Percentiles rank a stretch among this genome's conserved stretches.
These are phyloP conservation scores for Pammene aurita DNA, from an alignment of 2,888 invertebrate genomes.

Conservation along the genomic window DNA sequence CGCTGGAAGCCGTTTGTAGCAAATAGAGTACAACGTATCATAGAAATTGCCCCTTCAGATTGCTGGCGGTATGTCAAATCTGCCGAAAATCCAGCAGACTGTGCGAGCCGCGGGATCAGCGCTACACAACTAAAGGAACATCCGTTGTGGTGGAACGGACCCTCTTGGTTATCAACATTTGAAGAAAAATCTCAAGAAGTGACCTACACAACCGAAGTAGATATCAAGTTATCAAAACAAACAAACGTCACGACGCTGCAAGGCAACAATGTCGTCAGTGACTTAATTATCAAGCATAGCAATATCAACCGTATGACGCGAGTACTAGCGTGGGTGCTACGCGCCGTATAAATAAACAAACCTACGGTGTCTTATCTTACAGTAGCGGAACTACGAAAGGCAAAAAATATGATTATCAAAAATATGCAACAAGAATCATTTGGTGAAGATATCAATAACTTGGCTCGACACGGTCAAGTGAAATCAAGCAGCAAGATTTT, in stretches of 20 bases:
- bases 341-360: background rate
- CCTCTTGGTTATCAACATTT: constrained; percentile 3
- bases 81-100: constrained; percentile 44
- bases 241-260: background rate
- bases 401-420: background rate
- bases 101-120: constrained; percentile 43
- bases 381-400: background rate
- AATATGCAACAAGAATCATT: no score
- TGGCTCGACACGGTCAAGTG: no score
- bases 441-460: no score
- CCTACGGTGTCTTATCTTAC: background rate
- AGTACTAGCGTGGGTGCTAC: no score
- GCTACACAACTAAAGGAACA: constrained; percentile 11
- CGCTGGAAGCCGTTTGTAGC: constrained; percentile 35
- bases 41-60: constrained; percentile 33
- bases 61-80: constrained; percentile 46
- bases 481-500: no score
- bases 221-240: constrained; percentile 12
- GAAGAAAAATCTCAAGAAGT: background rate
- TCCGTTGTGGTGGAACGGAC: constrained; percentile 18
- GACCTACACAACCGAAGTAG: background rate
- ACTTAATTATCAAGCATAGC: background rate
- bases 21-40: constrained; percentile 43
- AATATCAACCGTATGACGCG: background rate
- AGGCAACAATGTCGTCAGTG: background rate